phyloP scores from a whole-genome alignment of 1,140 invertebrate genomes.

The Drosophila pseudoananassae region DNA sequence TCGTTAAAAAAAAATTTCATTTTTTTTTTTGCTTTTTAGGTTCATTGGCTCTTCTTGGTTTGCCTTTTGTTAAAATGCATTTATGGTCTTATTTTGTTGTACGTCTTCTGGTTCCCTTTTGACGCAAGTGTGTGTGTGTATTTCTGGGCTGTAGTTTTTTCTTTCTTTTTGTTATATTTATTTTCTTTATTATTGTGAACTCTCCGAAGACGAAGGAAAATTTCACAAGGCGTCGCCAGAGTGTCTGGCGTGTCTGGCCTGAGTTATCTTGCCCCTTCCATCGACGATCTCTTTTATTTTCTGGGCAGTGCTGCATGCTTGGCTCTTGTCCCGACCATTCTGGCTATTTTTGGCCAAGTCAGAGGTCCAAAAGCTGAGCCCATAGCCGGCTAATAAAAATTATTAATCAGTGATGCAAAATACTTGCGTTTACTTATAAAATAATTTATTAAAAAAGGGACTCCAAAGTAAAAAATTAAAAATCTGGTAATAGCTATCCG shows the following conservation, averaged over 20 bases:
- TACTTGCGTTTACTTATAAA: too few relatives aligned
- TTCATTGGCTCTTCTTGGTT: slow-evolving; percentile 73
- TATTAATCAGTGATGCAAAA: not conserved
- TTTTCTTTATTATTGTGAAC: slow-evolving; percentile 77
- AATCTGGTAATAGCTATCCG: too few relatives aligned
- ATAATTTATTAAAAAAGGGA: too few relatives aligned
- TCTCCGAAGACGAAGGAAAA: slow-evolving; percentile 64
- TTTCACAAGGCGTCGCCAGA: slow-evolving; percentile 82
- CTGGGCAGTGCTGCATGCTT: slow-evolving; percentile 7
- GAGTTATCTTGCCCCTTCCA: slow-evolving; percentile 31
- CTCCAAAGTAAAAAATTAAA: too few relatives aligned
- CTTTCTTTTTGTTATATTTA: slow-evolving; percentile 58
- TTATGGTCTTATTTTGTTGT: slow-evolving; percentile 67
- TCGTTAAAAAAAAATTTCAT: slow-evolving; percentile 5
- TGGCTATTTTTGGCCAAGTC: not conserved
- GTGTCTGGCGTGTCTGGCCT: slow-evolving; percentile 68
- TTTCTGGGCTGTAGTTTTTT: slow-evolving; percentile 17
- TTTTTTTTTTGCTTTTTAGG: slow-evolving; percentile 54
- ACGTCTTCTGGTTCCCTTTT: slow-evolving; percentile 23
- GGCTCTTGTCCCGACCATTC: slow-evolving; percentile 3
- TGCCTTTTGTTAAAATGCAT: slow-evolving; percentile 74
- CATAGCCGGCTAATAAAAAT: not conserved
- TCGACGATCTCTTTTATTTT: slow-evolving; percentile 9
- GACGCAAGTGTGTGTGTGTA: not conserved
- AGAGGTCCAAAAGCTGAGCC: not conserved